Percentiles rank a stretch among this genome's conserved stretches.
These are phyloP conservation scores for Chironomus striatipennis DNA, from an alignment of 1,140 invertebrate genomes.

Conservation along the genomic window DNA sequence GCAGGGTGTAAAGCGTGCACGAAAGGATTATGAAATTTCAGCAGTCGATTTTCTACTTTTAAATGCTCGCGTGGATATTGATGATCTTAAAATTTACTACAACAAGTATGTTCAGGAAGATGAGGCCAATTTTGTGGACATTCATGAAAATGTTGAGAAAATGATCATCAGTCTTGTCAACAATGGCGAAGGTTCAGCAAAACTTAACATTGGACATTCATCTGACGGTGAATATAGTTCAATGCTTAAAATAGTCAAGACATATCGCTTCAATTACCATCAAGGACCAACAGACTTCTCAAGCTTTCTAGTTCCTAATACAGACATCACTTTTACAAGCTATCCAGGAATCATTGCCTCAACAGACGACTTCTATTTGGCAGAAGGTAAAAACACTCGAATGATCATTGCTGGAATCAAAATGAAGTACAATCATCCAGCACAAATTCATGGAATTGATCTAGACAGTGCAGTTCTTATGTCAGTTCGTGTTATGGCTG, in stretches of 20 bases:
- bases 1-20: slow-evolving; percentile 53
- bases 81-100: slow-evolving; percentile 47
- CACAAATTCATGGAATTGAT: slow-evolving; percentile 29
- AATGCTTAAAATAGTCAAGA: slow-evolving; percentile 85
- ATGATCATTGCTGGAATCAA: slow-evolving; percentile 50
- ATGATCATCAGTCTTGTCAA: slow-evolving; percentile 32
- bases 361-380: slow-evolving; percentile 77
- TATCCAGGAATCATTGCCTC: slow-evolving; percentile 83
- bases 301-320: slow-evolving; percentile 56
- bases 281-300: slow-evolving; percentile 29
- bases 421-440: slow-evolving; percentile 46
- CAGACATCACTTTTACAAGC: slow-evolving; percentile 68
- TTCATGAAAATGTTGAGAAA: slow-evolving; percentile 40
- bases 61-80: slow-evolving; percentile 68
- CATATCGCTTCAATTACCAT: slow-evolving; percentile 77
- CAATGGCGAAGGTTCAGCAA: slow-evolving; percentile 36
- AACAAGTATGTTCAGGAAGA: slow-evolving; percentile 36
- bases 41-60: slow-evolving; percentile 61
- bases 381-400: slow-evolving; percentile 45
- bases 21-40: slow-evolving; percentile 50
- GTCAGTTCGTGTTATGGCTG: slow-evolving; percentile 72
- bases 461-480: slow-evolving; percentile 57
- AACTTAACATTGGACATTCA: slow-evolving; percentile 44
- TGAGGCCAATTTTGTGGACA: slow-evolving; percentile 34
- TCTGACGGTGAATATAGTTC: slow-evolving; percentile 59